Conservation (phyloP, 1,140 invertebrate genomes). For the Mizuhopecten yessoensis region DNA sequence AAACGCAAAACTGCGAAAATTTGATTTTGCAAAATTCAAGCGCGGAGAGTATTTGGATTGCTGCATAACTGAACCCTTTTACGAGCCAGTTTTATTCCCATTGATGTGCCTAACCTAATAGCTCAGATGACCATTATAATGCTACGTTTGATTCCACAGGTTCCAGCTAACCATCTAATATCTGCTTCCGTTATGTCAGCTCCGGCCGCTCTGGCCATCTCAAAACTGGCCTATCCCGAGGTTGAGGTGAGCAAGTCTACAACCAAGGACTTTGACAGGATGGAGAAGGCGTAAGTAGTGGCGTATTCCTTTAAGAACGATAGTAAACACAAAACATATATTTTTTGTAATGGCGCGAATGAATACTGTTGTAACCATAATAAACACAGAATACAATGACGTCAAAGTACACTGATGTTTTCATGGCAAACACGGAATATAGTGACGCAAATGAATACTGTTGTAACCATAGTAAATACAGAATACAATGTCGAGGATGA, state of each 20-base stretch:
- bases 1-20: too few species aligned
- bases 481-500: not conserved
- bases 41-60: too few species aligned
- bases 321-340: not conserved
- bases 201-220: slow-evolving; percentile 92
- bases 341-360: too few species aligned
- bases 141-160: slow-evolving; percentile 69
- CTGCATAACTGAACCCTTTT: too few species aligned
- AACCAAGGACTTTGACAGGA: slow-evolving; percentile 46
- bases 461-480: not conserved
- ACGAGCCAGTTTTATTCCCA: too few species aligned
- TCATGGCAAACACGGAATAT: not conserved
- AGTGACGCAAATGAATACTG: not conserved
- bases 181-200: slow-evolving; percentile 97
- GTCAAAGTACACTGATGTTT: not conserved
- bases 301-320: too few species aligned
- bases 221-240: slow-evolving; percentile 96
- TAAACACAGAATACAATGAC: not conserved
- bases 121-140: too few species aligned
- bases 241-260: slow-evolving; percentile 55
- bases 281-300: slow-evolving; percentile 54
- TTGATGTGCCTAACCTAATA: too few species aligned
- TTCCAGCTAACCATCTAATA: slow-evolving; percentile 85
- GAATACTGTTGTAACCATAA: not conserved
- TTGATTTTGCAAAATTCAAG: too few species aligned